A percentile compares a stretch with the other conserved stretches of the same genome.
Conservation (phyloP, 2,113 vertebrate species). For the Dicerorhinus sumatrensis region DNA sequence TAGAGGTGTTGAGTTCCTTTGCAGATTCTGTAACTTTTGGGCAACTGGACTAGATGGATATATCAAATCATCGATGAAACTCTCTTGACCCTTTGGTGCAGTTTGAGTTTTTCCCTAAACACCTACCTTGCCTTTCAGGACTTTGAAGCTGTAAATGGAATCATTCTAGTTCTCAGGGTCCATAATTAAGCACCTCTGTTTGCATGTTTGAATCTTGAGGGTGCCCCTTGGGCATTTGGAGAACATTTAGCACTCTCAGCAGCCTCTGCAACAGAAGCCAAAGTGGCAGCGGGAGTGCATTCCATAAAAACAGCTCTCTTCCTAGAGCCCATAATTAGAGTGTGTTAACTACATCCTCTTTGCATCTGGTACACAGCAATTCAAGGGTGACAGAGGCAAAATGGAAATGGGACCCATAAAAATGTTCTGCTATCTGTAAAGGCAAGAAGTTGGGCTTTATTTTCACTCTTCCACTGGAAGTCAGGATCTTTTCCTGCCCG, state of each 20-base stretch:
- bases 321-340: constrained; percentile 82
- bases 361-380: constrained; percentile 80
- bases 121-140: constrained; percentile 60
- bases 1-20: constrained; percentile 11
- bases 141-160: constrained; percentile 69
- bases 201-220: constrained; percentile 72
- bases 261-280: constrained; percentile 76
- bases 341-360: constrained; percentile 83
- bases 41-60: background rate
- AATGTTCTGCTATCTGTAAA: constrained; percentile 70
- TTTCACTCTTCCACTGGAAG: constrained; percentile 56
- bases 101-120: constrained; percentile 29
- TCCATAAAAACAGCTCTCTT: constrained; percentile 81
- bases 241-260: constrained; percentile 80
- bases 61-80: constrained; percentile 56
- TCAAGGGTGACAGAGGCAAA: constrained; percentile 77
- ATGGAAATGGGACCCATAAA: constrained; percentile 79
- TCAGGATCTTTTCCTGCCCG: background rate
- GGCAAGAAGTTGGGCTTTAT: constrained; percentile 69
- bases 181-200: constrained; percentile 77
- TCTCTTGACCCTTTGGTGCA: constrained; percentile 32
- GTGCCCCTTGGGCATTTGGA: constrained; percentile 80
- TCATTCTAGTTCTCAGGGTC: constrained; percentile 63
- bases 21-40: constrained; percentile 29
- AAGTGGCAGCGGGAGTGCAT: constrained; percentile 80